Conservation (phyloP, 2,888 invertebrate species). For the Sesia apiformis region DNA sequence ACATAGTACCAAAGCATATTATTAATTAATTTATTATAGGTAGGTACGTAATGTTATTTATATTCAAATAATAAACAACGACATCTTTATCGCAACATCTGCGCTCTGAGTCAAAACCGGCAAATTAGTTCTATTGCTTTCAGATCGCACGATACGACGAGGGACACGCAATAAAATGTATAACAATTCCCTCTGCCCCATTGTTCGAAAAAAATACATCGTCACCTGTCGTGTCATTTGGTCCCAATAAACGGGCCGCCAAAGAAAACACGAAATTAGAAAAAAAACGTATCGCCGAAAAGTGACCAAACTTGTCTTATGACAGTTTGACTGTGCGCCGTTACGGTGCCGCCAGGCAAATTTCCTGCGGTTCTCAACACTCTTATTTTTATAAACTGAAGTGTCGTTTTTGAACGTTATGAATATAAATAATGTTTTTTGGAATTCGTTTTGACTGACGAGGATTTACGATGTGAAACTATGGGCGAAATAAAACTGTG, state of each 20-base stretch:
- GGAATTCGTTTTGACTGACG: slow-evolving; percentile 65
- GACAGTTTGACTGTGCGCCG: slow-evolving; percentile 27
- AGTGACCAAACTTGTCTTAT: slow-evolving; percentile 56
- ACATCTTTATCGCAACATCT: slow-evolving; percentile 54
- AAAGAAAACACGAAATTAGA: slow-evolving; percentile 61
- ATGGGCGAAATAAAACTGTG: slow-evolving; percentile 55
- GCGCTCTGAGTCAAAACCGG: slow-evolving; percentile 38
- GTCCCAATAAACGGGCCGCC: slow-evolving; percentile 67
- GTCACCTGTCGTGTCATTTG: slow-evolving; percentile 75
- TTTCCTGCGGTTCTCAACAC: not conserved
- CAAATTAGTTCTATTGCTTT: slow-evolving; percentile 52
- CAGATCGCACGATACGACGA: slow-evolving; percentile 35
- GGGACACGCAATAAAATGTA: slow-evolving; percentile 66
- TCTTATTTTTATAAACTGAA: slow-evolving; percentile 8
- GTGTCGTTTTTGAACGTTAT: slow-evolving; percentile 10
- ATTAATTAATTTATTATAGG: no score
- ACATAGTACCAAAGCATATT: no score
- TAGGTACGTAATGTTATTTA: no score
- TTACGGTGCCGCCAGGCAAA: not conserved
- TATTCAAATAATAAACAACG: slow-evolving; percentile 15
- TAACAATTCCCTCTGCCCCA: slow-evolving; percentile 56
- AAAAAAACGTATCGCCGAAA: slow-evolving; percentile 50
- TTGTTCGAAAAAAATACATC: slow-evolving; percentile 43
- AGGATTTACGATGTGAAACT: slow-evolving; percentile 70
- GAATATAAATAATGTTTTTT: slow-evolving; percentile 7